These are phyloP conservation scores for Philopedon plagiatum DNA, from an alignment of 2,888 invertebrate species.

Conservation along the genomic window DNA sequence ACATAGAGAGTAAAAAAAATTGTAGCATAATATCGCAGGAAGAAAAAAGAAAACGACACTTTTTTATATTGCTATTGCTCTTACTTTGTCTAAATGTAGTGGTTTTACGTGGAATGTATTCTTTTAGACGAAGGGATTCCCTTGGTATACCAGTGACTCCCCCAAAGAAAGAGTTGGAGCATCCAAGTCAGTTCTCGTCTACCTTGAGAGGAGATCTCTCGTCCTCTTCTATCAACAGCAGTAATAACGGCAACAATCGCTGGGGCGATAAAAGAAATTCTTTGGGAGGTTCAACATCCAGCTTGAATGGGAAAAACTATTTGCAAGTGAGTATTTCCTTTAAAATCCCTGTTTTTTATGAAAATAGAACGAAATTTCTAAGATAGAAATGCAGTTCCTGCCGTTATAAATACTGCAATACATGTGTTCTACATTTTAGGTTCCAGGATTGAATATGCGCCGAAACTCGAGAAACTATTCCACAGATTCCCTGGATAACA, in stretches of 20 bases:
- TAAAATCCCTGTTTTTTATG: too few species aligned
- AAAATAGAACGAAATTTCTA: too few species aligned
- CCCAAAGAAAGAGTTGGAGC: slow-evolving; percentile 73
- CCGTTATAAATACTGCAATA: too few species aligned
- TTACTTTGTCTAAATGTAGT: too few species aligned
- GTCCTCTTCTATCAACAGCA: slow-evolving; percentile 55
- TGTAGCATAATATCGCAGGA: too few species aligned
- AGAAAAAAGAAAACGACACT: too few species aligned
- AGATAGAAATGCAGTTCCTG: too few species aligned
- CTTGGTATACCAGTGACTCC: slow-evolving; percentile 74
- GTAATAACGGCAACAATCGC: slow-evolving; percentile 33
- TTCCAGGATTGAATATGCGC: slow-evolving; percentile 72
- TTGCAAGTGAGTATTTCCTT: slow-evolving; percentile 54
- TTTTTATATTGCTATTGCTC: too few species aligned
- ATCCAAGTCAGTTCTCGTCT: slow-evolving; percentile 81
- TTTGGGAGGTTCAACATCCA: slow-evolving; percentile 60
- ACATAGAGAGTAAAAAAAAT: too few species aligned
- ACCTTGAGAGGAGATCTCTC: slow-evolving; percentile 72
- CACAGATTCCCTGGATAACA: slow-evolving; percentile 79
- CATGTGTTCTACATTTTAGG: slow-evolving; percentile 29
- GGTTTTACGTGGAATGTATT: not conserved
- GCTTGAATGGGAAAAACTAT: slow-evolving; percentile 62
- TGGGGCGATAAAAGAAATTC: slow-evolving; percentile 56
- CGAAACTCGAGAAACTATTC: slow-evolving; percentile 73
- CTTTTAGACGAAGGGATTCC: slow-evolving; percentile 75